Base-by-base conservation (phyloP, 2,888 invertebrate genomes). In the Baronia brevicornis region DNA sequence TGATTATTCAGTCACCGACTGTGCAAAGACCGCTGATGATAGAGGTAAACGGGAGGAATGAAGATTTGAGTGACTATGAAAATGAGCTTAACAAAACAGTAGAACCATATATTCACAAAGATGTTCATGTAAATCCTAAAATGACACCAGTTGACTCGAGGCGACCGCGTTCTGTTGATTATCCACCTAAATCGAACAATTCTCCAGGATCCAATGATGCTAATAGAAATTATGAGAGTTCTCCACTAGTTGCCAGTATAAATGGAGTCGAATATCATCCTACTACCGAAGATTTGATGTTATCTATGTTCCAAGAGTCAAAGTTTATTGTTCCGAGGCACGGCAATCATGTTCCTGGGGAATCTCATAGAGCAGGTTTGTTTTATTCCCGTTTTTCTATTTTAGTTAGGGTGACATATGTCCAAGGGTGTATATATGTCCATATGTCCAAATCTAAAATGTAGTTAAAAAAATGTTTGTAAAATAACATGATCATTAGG, bases 61-160 rank as follows among this genome's bases (percentile, higher is more conserved):
- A 70, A 7, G 61, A 63, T 22, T 15, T 50, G 8, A 68, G 55
- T 51, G 73, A 73, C 18, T 47, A 58, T 35, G 74, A 73, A 43
- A 64, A 62, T 47, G 78, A 75, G 43, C 43, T 58, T 22, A 63
- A 53, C 38, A 56, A 48, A 32, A 48, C 69, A n/a, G 52, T 54
- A 3, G 80, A 80, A 38, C 72, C 75, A 4, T 84, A 84, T 27
- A 84, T 84, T 9, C 84, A 85, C 43, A 85, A 85, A 44, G 85
- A 85, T 36, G 85, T 85, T 11, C 85, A 85, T 38, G 72, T 85
- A 0, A 85, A 85, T 40, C 85, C 85, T n/a, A 84, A 84, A 43
- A 85, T 85, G 85, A 85, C 84, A 12, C 80, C 82, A 0, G 79
- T 79, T 17, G 82, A 82, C 36, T 39, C 60, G 4, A 56, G 84